Evolutionary conservation across 1,140 invertebrate genomes (phyloP).

Genomic region (Aphelinus atriplicis): DNA sequence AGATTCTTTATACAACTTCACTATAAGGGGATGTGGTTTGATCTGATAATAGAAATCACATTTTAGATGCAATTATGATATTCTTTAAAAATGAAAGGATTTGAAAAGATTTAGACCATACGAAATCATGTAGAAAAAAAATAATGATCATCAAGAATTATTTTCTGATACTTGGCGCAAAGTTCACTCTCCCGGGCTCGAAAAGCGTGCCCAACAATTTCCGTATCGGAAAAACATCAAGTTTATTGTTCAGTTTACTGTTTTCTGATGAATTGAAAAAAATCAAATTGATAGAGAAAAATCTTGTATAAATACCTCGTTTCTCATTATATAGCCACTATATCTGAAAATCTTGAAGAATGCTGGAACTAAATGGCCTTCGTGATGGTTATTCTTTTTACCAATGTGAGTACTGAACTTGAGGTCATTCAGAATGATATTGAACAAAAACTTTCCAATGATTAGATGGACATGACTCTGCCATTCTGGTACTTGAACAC

Average conservation of each 20-base stretch:
- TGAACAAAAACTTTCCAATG: conserved; percentile 86
- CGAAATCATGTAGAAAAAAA: no score
- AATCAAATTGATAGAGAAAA: no score
- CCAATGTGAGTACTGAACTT: conserved; percentile 80
- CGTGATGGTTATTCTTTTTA: conserved; percentile 52
- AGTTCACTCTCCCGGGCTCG: no score
- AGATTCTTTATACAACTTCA: conserved; percentile 74
- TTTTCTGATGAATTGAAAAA: no score
- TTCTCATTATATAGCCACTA: conserved; percentile 70
- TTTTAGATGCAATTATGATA: no score
- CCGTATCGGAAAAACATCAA: no score
- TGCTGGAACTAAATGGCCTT: conserved; percentile 68
- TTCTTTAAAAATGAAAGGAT: no score
- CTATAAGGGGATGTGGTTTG: conserved; percentile 83
- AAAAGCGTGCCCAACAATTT: no score
- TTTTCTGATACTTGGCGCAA: no score
- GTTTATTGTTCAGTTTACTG: no score
- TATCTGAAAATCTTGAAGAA: conserved; percentile 85
- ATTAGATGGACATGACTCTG: conserved; percentile 69
- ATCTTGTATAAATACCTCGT: conserved; percentile 70
- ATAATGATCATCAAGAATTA: no score
- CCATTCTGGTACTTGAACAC: conserved; percentile 73
- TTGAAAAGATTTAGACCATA: no score
- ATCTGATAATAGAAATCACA: conserved; percentile 44
- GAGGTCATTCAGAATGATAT: conserved; percentile 86